Base-by-base conservation (phyloP, 2,797 vertebrate genomes). In the Rachycentron canadum region DNA sequence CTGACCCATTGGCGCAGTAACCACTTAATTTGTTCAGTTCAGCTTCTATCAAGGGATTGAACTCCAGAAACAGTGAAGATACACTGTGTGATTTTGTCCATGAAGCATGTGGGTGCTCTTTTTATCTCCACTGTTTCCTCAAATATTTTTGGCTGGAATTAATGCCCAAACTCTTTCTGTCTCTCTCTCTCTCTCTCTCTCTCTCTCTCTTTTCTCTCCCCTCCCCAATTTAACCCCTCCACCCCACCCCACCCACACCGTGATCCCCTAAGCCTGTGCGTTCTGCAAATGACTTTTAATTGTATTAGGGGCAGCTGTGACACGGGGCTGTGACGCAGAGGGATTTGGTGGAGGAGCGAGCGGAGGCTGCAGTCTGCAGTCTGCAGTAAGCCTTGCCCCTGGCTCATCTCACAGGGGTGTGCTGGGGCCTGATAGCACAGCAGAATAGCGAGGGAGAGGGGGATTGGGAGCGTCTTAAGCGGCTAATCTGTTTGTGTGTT, bases 241-340 rank as follows among this genome's bases (percentile, higher is more conserved):
- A n/a, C n/a, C n/a, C 70, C 87, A 90, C 50, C 89, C 82, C 90
- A 87, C 91, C 85, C 91, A 85, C 88, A 89, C 88, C 68, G 86
- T 86, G 92, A 95, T 95, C 94, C 93, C 86, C 86, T 92, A 94
- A 95, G 92, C 92, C 89, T 72, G 83, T 91, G 89, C 91, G 87
- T 95, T 95, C 92, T 92, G 91, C 93, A 95, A 95, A 96, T 96
- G 94, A 95, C 94, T 96, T 95, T 94, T 96, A 95, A 96, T 95
- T 96, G 95, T 95, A 95, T 96, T 95, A 96, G 92, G 91, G 91
- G 92, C 93, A 94, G 93, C 95, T 95, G 94, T 95, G 95, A 95
- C 94, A 95, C 92, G 86, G 92, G 93, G 88, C 93, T 91, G 93
- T 88, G 93, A 93, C 88, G 89, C 88, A 89, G 92, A 91, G 89